Percentiles rank a stretch among this genome's conserved stretches.
phyloP scores from a whole-genome alignment of 2,797 vertebrate genomes.

The Pyrocephalus nanus region DNA sequence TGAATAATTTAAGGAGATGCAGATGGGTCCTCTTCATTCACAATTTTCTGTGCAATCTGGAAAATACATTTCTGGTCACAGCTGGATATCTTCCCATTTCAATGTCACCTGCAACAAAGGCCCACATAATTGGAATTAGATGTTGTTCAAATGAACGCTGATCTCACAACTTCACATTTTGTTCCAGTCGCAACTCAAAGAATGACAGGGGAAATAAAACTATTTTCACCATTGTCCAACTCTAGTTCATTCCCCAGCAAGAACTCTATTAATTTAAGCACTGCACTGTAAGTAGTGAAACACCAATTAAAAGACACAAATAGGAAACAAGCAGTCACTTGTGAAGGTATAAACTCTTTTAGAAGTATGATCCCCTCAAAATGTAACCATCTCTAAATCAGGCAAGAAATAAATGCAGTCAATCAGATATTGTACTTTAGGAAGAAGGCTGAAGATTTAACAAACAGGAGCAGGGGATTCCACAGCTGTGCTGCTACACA shows the following conservation, averaged over 20 bases:
- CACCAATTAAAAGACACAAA: background rate
- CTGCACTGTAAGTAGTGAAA: background rate
- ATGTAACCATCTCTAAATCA: background rate
- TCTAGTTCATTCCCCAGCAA: background rate
- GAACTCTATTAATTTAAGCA: background rate
- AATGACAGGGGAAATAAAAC: background rate
- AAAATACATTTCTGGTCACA: slow-evolving; percentile 79
- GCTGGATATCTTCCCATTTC: slow-evolving; percentile 68
- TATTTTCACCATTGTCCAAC: background rate
- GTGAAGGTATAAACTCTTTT: slow-evolving; percentile 11
- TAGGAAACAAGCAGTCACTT: slow-evolving; percentile 7
- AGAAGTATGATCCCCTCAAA: background rate
- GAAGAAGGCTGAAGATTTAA: background rate
- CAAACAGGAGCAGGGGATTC: background rate
- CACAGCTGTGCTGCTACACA: background rate
- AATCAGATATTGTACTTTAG: background rate
- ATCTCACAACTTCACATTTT: background rate
- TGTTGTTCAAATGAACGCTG: background rate
- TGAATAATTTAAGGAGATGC: slow-evolving; percentile 82
- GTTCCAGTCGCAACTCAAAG: background rate
- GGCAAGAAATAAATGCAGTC: slow-evolving; percentile 18
- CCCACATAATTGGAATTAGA: background rate
- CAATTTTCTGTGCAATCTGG: slow-evolving; percentile 78
- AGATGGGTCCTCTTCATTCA: slow-evolving; percentile 81
- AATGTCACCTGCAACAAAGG: slow-evolving; percentile 70